Evolutionary conservation across 2,888 invertebrate genomes (phyloP), one percentile per base, ranked within the genome.

Genomic region (Limnephilus marmoratus): DNA sequence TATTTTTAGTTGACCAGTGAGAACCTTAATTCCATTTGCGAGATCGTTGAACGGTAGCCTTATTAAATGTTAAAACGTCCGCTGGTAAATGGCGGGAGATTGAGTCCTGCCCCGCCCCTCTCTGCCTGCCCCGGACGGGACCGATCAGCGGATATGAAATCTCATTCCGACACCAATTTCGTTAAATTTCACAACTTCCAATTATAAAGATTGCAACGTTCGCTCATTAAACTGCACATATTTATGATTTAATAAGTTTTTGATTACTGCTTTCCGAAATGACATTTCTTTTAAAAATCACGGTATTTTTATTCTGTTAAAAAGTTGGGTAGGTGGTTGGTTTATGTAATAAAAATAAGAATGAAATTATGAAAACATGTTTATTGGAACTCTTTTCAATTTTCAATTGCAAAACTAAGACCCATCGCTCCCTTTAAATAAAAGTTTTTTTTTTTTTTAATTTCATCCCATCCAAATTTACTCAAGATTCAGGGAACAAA

Each of bases 121-220:
- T n/a, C 45, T 24, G 45, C 85, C 85, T 45, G 87, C 87, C 87
- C 49, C 31, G 87, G 24, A 31, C 31, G 31, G 12, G 29, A 53
- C 53, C 87, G 87, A 53, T 29, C 87, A 29, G 68, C 49, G 87
- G 81, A 90, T 90, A 83, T 49, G 90, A 82, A 82, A 90, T 81
- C 90, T 81, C 49, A 90, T 90, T 53, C 81, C n/a, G 37, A 83
- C 90, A 45, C 82, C 90, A 90, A 90, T 90, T 90, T 90, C 45
- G 90, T 82, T 18, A 90, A 82, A 90, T 83, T 90, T 90, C 90
- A 90, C 90, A 90, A 83, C 18, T 89, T 90, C 82, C 90, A 90
- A 90, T 90, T 90, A 90, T 83, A 18, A 13, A 90, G 82, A 90
- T 90, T 90, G 90, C 90, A 49, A n/a, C 83, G 83, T 83, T 87